Conservation (phyloP, 2,113 vertebrate genomes). For the Xyrauchen texanus region DNA sequence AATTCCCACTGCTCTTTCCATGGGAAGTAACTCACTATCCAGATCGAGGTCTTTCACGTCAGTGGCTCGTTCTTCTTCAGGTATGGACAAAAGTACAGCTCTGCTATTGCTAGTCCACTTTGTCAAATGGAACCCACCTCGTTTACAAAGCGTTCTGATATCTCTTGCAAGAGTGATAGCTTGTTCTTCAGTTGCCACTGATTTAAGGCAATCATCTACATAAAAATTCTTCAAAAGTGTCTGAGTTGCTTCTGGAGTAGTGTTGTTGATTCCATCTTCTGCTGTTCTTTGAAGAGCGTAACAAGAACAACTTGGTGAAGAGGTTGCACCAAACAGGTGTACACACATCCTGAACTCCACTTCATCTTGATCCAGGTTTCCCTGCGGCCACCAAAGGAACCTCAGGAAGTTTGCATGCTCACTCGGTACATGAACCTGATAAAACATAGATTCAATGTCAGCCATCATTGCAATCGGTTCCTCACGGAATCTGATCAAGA, state of each 20-base stretch:
- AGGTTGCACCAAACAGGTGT: slow-evolving; percentile 31
- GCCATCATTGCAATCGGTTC: not conserved
- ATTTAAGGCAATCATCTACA: slow-evolving; percentile 45
- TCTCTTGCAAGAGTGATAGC: slow-evolving; percentile 17
- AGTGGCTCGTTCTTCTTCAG: slow-evolving; percentile 36
- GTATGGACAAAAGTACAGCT: slow-evolving; percentile 22
- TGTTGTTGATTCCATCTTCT: slow-evolving; percentile 5
- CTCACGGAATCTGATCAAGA: not conserved
- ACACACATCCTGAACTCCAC: slow-evolving; percentile 19
- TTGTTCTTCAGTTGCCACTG: slow-evolving; percentile 5
- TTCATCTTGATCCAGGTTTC: not conserved
- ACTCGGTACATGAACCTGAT: not conserved
- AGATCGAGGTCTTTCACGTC: slow-evolving; percentile 35
- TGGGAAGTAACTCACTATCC: slow-evolving; percentile 12
- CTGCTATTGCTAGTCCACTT: slow-evolving; percentile 47
- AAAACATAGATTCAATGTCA: not conserved
- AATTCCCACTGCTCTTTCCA: slow-evolving; percentile 37
- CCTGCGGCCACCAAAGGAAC: slow-evolving; percentile 33
- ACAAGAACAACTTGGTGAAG: slow-evolving; percentile 19
- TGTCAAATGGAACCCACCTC: slow-evolving; percentile 20
- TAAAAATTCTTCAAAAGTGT: slow-evolving; percentile 29
- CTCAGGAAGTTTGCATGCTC: slow-evolving; percentile 1
- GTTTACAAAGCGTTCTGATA: slow-evolving; percentile 4
- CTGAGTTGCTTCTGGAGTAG: not conserved
- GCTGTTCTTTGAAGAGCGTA: slow-evolving; percentile 27